Percentiles rank a stretch among this genome's conserved stretches.
These are phyloP conservation scores for Rafetus swinhoei DNA, from an alignment of 2,113 vertebrate genomes.

Conservation along the genomic window DNA sequence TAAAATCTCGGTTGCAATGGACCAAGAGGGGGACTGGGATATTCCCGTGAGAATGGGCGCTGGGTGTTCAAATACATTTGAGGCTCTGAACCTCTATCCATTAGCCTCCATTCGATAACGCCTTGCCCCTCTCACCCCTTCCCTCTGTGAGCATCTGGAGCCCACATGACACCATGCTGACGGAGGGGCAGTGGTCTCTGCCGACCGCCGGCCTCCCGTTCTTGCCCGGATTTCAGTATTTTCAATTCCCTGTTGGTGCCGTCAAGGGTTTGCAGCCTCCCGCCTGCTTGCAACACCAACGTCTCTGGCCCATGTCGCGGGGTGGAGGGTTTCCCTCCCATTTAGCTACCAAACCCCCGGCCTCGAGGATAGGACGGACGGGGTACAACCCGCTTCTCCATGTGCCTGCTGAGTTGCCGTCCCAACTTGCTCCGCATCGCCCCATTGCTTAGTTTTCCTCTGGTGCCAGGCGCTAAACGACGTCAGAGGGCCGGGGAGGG, in stretches of 20 bases:
- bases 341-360: neutral
- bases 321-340: constrained; percentile 27
- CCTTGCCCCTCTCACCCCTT: constrained; percentile 33
- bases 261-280: neutral
- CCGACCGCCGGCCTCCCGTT: constrained; percentile 44
- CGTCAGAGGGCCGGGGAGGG: too few relatives aligned
- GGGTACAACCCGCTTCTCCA: neutral
- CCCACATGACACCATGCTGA: too few relatives aligned
- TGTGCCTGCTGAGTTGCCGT: neutral
- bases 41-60: too few relatives aligned
- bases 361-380: neutral
- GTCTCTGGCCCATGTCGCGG: constrained; percentile 41
- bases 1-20: neutral
- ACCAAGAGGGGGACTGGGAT: constrained; percentile 4
- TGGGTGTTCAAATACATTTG: too few relatives aligned
- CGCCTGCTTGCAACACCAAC: neutral
- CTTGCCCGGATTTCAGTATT: neutral
- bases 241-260: neutral
- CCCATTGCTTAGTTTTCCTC: neutral
- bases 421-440: too few relatives aligned
- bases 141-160: too few relatives aligned
- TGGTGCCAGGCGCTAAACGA: too few relatives aligned
- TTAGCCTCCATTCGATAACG: constrained; percentile 11
- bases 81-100: neutral
- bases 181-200: neutral